A percentile compares a stretch with the other conserved stretches of the same genome.
Evolutionary conservation across 2,113 vertebrate species (phyloP).

Genomic region (Nymphicus hollandicus): DNA sequence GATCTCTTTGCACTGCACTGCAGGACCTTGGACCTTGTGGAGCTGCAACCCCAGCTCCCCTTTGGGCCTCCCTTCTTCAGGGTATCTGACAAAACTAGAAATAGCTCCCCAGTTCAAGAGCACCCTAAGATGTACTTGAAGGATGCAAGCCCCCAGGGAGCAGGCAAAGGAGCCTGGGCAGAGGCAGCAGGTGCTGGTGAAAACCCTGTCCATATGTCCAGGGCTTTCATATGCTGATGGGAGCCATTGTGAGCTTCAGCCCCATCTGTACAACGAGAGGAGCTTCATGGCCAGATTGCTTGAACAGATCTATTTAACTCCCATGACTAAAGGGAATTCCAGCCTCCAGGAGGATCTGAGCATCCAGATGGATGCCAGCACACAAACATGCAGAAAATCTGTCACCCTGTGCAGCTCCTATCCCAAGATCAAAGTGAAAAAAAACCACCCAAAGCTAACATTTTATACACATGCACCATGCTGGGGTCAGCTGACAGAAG

Average conservation of each 20-base stretch:
- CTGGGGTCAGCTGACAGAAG: neutral
- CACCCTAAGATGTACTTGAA: neutral
- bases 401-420: neutral
- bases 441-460: neutral
- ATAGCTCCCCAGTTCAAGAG: neutral
- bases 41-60: neutral
- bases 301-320: slow-evolving; percentile 30
- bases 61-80: neutral
- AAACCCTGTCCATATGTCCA: slow-evolving; percentile 25
- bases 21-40: fast-evolving
- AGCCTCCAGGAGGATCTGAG: neutral
- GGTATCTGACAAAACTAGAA: neutral
- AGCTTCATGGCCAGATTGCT: slow-evolving; percentile 4
- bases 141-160: neutral
- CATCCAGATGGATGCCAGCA: slow-evolving; percentile 51
- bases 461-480: neutral
- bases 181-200: neutral
- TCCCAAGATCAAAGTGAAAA: neutral
- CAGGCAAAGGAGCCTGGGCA: neutral
- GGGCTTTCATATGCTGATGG: slow-evolving; percentile 58
- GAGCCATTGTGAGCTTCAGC: slow-evolving; percentile 19
- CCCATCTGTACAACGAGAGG: neutral
- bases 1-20: neutral
- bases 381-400: neutral
- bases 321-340: slow-evolving; percentile 29